Percentiles rank a stretch among this genome's conserved stretches.
Evolutionary conservation across 2,797 vertebrate genomes (phyloP).

Genomic region (Thalassophryne amazonica): DNA sequence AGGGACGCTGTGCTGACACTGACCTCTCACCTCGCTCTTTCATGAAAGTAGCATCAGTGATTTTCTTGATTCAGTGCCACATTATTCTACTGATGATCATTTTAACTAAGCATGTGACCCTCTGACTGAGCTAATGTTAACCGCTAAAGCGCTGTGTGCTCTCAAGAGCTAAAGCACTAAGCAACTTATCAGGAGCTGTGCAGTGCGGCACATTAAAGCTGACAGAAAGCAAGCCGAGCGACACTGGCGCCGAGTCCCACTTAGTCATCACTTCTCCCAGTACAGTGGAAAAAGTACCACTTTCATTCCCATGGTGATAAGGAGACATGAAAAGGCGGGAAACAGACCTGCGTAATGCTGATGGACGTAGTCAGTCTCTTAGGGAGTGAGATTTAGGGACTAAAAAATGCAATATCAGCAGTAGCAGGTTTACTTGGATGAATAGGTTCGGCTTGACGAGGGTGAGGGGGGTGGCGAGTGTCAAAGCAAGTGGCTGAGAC

Average conservation of each 20-base stretch:
- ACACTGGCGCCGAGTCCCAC: conserved; percentile 26
- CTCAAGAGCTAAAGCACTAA: conserved; percentile 16
- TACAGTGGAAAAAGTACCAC: conserved; percentile 36
- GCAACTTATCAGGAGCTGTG: conserved; percentile 44
- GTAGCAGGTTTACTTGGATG: conserved; percentile 66
- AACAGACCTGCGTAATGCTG: conserved; percentile 63
- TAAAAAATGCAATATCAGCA: conserved; percentile 67
- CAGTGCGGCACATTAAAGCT: conserved; percentile 26
- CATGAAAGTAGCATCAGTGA: not conserved
- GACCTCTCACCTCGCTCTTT: conserved; percentile 1
- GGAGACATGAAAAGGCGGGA: conserved; percentile 40
- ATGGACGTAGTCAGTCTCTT: conserved; percentile 52
- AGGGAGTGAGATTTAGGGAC: conserved; percentile 14
- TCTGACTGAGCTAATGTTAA: conserved; percentile 15
- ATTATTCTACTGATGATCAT: conserved; percentile 18
- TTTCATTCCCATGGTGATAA: conserved; percentile 50
- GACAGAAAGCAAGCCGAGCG: conserved; percentile 19
- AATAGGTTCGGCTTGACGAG: conserved; percentile 40
- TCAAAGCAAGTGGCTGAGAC: conserved; percentile 72
- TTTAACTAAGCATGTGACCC: conserved; percentile 9
- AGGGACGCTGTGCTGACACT: not conserved
- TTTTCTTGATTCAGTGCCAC: conserved; percentile 2
- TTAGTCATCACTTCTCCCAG: conserved; percentile 42
- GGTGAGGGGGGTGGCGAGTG: conserved; percentile 34
- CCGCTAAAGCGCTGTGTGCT: conserved; percentile 3